phyloP scores from a whole-genome alignment of 2,113 vertebrate species.

The Rhabdomys dilectus region DNA sequence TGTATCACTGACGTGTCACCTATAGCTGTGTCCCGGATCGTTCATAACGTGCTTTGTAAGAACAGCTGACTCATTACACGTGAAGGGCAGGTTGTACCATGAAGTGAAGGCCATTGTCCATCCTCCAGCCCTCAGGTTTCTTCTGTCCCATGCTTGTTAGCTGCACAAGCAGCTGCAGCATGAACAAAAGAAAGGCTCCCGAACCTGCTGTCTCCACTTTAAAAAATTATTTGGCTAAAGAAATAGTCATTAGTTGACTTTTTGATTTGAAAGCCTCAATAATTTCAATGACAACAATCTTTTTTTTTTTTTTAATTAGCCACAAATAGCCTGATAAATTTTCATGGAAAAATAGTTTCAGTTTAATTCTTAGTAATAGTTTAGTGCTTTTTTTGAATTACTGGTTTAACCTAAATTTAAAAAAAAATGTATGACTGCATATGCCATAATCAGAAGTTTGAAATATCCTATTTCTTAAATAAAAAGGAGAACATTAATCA shows the following conservation, averaged over 20 bases:
- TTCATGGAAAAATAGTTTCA: slow-evolving; percentile 82
- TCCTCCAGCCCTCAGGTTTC: slow-evolving; percentile 76
- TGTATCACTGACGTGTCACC: slow-evolving; percentile 84
- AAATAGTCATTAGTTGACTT: slow-evolving; percentile 77
- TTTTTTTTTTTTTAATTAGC: slow-evolving; percentile 77
- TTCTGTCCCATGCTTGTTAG: slow-evolving; percentile 79
- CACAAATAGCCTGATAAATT: slow-evolving; percentile 74
- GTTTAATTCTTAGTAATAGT: slow-evolving; percentile 85
- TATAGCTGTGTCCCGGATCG: slow-evolving; percentile 79
- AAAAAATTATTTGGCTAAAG: slow-evolving; percentile 67
- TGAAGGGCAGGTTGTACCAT: slow-evolving; percentile 83
- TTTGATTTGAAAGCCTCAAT: slow-evolving; percentile 83
- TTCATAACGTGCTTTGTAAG: slow-evolving; percentile 84
- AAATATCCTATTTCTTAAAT: slow-evolving; percentile 84
- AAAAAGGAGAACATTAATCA: slow-evolving; percentile 74
- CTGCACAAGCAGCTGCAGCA: slow-evolving; percentile 67
- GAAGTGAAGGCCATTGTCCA: slow-evolving; percentile 83
- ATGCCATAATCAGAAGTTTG: slow-evolving; percentile 81
- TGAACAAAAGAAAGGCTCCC: slow-evolving; percentile 39
- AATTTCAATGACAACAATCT: slow-evolving; percentile 62
- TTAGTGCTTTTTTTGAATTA: slow-evolving; percentile 84
- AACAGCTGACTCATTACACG: slow-evolving; percentile 79
- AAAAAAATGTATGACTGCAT: slow-evolving; percentile 74
- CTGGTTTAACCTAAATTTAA: slow-evolving; percentile 81
- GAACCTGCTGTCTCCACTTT: slow-evolving; percentile 62